Base-by-base conservation (phyloP, 2,797 vertebrate species). In the Brotogeris chrysoptera region DNA sequence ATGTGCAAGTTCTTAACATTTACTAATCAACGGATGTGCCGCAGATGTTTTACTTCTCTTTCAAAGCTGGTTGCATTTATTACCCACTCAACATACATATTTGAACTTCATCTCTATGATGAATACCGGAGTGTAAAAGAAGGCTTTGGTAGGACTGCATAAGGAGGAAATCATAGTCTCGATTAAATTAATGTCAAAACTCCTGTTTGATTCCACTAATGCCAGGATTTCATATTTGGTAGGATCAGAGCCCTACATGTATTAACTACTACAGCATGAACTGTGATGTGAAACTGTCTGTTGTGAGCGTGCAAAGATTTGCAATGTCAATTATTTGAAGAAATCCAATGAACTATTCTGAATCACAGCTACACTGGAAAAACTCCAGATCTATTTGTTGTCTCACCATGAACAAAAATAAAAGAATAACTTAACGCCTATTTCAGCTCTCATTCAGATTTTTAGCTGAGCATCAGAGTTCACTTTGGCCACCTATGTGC, bases 181-280 rank as follows among this genome's bases (percentile, higher is more conserved):
- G 2, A 50, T 79, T 71, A 76, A 80, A 92, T 84, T 91, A 59
- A 47, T 44, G 73, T 63, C 36, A 94, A 70, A 91, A 44, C 16
- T 86, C 44, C 57, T 50, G 28, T 69, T 81, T 84, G 46, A 39
- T 81, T 81, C 88, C 47, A 80, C 36, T 92, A 70, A 65, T 64
- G 25, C 34, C 47, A 85, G 28, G 47, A 92, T 95, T 95, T 95
- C 78, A 70, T 85, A 88, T 60, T 39, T 39, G 38, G 32, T 68
- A 84, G 59, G 64, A 80, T 66, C 47, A 69, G 65, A 66, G 25
- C 24, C 69, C 83, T 60, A 9, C 52, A 60, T 68, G 90, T 90
- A 82, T 81, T 77, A 94, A 89, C 74, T 38, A 57, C 72, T 83
- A 60, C 90, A 88, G 92, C 68, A 39, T 80, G 92, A 94, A 70